phyloP scores from a whole-genome alignment of 2,113 vertebrate species.

The Motacilla tschutschensis region DNA sequence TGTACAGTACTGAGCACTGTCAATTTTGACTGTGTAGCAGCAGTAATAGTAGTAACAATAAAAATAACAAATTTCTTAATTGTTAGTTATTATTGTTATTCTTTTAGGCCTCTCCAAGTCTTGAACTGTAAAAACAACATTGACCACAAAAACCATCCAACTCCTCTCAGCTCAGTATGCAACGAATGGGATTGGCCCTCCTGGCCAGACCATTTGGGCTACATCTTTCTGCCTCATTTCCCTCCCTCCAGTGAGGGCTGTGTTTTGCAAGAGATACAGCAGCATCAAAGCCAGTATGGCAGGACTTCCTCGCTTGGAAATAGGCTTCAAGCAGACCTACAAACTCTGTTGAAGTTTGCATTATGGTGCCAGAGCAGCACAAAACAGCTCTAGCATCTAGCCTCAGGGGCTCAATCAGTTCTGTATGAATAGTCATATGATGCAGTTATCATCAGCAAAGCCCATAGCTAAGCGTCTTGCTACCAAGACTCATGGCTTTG shows the following conservation, averaged over 20 bases:
- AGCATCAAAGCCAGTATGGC: neutral
- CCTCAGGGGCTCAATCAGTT: conserved; percentile 57
- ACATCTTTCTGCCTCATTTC: neutral
- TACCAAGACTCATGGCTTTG: conserved; percentile 52
- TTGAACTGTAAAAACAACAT: neutral
- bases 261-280: neutral
- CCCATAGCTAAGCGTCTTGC: conserved; percentile 44
- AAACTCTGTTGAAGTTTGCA: conserved; percentile 20
- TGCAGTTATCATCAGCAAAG: conserved; percentile 52
- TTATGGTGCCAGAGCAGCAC: conserved; percentile 29
- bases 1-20: neutral
- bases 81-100: neutral
- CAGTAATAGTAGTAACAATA: neutral
- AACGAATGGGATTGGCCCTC: neutral
- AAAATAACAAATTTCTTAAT: neutral
- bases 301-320: neutral
- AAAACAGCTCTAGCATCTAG: conserved; percentile 50
- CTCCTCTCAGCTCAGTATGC: neutral
- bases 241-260: neutral
- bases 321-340: neutral
- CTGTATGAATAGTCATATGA: conserved; percentile 57
- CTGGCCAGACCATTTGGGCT: neutral
- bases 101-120: neutral
- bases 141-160: neutral
- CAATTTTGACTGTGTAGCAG: neutral